These are phyloP conservation scores for Ophonus ardosiacus DNA, from an alignment of 2,888 invertebrate genomes.

Conservation along the genomic window DNA sequence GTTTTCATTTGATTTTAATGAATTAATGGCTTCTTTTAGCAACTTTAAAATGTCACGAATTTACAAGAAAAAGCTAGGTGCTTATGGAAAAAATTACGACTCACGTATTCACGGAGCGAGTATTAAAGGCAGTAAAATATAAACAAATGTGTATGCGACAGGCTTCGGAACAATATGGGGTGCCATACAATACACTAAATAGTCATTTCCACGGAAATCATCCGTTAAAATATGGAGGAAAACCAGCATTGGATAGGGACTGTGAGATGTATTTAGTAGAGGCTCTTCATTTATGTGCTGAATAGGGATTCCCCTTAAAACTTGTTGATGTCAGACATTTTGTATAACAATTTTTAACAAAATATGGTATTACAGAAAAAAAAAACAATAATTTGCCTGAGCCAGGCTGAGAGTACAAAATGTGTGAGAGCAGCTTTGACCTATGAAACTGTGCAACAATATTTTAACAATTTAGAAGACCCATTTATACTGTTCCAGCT, in stretches of 20 bases:
- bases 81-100: not conserved
- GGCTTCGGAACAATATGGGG: not conserved
- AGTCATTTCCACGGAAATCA: not conserved
- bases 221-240: not conserved
- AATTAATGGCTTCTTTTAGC: not conserved
- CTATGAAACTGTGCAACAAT: constrained; percentile 64
- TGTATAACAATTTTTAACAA: not conserved
- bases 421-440: no score
- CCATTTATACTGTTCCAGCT: not conserved
- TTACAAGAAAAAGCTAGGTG: not conserved
- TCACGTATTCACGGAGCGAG: not conserved
- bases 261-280: no score
- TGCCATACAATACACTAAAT: no score
- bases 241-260: not conserved
- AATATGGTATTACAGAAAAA: no score
- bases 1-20: not conserved
- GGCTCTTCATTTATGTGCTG: no score
- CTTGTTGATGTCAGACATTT: not conserved
- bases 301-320: not conserved
- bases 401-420: constrained; percentile 34
- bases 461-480: constrained; percentile 49
- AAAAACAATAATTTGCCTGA: not conserved
- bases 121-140: not conserved
- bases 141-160: not conserved
- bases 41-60: not conserved